Percentiles rank a stretch among this genome's conserved stretches.
Evolutionary conservation across 2,888 invertebrate genomes (phyloP).

Genomic region (Lissocephala sabroskyi): DNA sequence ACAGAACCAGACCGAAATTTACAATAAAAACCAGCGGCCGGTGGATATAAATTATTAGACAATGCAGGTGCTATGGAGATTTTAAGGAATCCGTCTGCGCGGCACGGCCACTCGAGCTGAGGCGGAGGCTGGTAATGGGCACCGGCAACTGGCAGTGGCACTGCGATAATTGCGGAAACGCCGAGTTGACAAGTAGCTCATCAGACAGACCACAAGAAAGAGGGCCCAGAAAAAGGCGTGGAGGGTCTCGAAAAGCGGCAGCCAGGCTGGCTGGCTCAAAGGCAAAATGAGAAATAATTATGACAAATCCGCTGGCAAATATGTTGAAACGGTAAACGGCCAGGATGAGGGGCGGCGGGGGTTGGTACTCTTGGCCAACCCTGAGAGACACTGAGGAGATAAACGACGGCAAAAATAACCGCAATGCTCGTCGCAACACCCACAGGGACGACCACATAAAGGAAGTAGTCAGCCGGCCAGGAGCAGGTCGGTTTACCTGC

Average conservation of each 20-base stretch:
- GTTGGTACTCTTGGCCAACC: no score
- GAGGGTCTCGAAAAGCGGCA: conserved; percentile 30
- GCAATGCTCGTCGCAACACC: conserved; percentile 24
- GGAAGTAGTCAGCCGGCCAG: no score
- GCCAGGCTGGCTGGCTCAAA: conserved; percentile 33
- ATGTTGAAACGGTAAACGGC: conserved; percentile 37
- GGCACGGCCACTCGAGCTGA: no score
- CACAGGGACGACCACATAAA: conserved; percentile 9
- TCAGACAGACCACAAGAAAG: conserved; percentile 14
- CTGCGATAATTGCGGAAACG: conserved; percentile 59
- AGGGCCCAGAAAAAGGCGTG: not conserved
- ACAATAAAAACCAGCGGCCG: no score
- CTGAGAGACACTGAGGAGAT: not conserved
- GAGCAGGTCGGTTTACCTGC: no score
- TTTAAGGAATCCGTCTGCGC: no score
- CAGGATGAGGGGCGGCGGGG: no score
- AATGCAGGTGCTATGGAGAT: no score
- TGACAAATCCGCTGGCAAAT: conserved; percentile 57
- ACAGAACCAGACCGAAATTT: no score
- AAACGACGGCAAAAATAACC: conserved; percentile 21
- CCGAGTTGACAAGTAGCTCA: conserved; percentile 45
- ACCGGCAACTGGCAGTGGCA: conserved; percentile 6
- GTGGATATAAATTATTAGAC: no score
- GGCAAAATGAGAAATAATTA: conserved; percentile 58
- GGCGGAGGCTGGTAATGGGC: no score